Percentiles rank a stretch among this genome's conserved stretches.
Conservation (phyloP, 2,113 vertebrate species). For the Ondatra zibethicus region DNA sequence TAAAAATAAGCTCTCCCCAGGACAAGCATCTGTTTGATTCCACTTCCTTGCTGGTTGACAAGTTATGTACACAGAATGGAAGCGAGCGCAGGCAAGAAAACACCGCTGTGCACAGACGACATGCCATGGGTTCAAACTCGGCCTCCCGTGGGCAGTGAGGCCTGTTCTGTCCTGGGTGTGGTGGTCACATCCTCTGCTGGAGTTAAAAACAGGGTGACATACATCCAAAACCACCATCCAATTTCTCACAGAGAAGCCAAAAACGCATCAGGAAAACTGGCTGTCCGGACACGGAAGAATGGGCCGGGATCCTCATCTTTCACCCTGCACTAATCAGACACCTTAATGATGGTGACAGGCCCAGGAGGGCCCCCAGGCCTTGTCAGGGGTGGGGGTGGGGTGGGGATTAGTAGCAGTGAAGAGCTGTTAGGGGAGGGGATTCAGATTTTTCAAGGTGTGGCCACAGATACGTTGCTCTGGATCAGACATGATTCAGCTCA, state of each 20-base stretch:
- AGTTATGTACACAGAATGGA: conserved; percentile 66
- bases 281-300: background rate
- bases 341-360: background rate
- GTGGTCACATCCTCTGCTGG: fast-evolving
- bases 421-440: background rate
- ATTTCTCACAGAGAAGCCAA: background rate
- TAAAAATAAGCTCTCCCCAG: conserved; percentile 78
- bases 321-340: background rate
- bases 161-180: background rate
- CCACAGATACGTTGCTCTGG: background rate
- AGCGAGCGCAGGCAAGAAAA: conserved; percentile 55
- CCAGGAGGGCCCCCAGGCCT: too few relatives aligned
- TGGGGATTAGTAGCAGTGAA: background rate
- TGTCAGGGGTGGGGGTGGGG: fast-evolving
- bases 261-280: background rate
- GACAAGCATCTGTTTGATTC: conserved; percentile 80
- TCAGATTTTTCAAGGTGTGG: background rate
- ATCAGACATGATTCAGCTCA: too few relatives aligned
- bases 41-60: conserved; percentile 66
- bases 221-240: too few relatives aligned
- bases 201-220: background rate
- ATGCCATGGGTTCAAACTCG: conserved; percentile 60
- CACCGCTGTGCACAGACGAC: conserved; percentile 60
- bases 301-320: background rate
- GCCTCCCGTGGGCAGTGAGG: conserved; percentile 35